phyloP scores from a whole-genome alignment of 2,113 vertebrate genomes.

The Himantopus leucocephalus region DNA sequence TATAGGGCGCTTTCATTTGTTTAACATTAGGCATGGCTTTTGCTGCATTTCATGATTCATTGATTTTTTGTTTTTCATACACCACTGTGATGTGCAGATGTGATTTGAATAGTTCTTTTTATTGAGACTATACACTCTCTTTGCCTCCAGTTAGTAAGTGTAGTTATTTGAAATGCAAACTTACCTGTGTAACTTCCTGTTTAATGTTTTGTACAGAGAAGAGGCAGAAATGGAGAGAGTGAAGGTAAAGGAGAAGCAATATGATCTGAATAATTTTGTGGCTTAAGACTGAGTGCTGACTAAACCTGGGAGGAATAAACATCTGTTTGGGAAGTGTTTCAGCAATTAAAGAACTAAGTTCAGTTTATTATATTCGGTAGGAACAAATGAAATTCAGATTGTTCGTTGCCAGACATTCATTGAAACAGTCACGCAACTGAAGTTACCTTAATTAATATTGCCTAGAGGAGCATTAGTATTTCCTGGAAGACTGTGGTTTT shows the following conservation, averaged over 20 bases:
- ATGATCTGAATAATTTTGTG: background rate
- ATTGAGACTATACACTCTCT: background rate
- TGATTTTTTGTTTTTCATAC: background rate
- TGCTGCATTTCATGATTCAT: background rate
- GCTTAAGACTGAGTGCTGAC: background rate
- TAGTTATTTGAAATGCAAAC: background rate
- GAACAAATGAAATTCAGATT: background rate
- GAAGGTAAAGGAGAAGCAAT: background rate
- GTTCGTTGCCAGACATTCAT: background rate
- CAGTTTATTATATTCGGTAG: background rate
- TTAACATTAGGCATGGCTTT: background rate
- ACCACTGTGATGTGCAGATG: background rate
- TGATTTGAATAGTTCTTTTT: background rate
- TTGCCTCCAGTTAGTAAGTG: background rate
- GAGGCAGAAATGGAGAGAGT: background rate
- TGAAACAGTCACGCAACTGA: background rate
- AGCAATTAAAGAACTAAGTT: background rate
- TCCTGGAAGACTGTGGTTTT: background rate
- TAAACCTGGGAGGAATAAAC: background rate
- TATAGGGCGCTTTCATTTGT: background rate
- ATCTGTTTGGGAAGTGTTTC: background rate
- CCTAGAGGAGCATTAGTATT: background rate
- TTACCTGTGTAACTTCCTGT: background rate
- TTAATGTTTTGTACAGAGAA: background rate
- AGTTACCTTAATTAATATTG: background rate